A percentile compares a stretch with the other conserved stretches of the same genome.
Evolutionary conservation across 2,797 vertebrate species (phyloP).

Genomic region (Pseudocheirus occidentalis): DNA sequence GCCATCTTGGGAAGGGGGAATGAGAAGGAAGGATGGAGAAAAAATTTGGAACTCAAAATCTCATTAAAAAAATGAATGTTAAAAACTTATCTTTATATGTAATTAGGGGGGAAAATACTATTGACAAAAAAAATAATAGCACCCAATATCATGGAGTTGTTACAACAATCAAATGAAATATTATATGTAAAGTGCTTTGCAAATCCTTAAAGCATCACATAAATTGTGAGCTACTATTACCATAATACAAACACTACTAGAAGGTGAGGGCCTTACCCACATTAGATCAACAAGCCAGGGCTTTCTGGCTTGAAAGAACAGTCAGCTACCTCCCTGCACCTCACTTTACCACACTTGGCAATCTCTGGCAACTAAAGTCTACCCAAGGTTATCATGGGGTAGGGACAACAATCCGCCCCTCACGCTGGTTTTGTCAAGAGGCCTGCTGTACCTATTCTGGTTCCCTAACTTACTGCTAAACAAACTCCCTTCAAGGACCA

Average conservation of each 20-base stretch:
- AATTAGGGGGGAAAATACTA: background rate
- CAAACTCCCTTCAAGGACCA: background rate
- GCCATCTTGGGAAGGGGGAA: background rate
- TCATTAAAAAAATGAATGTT: background rate
- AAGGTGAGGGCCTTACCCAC: background rate
- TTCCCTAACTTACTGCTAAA: background rate
- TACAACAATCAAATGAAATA: background rate
- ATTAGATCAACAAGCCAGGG: background rate
- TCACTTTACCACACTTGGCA: background rate
- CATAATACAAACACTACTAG: background rate
- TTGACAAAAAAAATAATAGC: background rate
- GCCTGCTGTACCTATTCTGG: background rate
- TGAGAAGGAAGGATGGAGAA: background rate
- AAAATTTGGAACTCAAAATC: background rate
- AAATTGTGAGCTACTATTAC: background rate
- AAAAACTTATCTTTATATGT: background rate
- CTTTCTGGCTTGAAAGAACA: background rate
- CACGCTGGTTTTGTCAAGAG: background rate
- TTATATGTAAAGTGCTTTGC: background rate
- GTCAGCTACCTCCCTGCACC: background rate
- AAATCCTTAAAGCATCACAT: background rate
- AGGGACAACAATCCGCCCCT: background rate
- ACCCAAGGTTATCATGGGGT: background rate
- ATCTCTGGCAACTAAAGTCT: background rate
- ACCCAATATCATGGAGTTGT: background rate